A percentile compares a stretch with the other conserved stretches of the same genome.
Evolutionary conservation across 2,797 vertebrate species (phyloP).

Genomic region (Oreonectes daqikongensis): DNA sequence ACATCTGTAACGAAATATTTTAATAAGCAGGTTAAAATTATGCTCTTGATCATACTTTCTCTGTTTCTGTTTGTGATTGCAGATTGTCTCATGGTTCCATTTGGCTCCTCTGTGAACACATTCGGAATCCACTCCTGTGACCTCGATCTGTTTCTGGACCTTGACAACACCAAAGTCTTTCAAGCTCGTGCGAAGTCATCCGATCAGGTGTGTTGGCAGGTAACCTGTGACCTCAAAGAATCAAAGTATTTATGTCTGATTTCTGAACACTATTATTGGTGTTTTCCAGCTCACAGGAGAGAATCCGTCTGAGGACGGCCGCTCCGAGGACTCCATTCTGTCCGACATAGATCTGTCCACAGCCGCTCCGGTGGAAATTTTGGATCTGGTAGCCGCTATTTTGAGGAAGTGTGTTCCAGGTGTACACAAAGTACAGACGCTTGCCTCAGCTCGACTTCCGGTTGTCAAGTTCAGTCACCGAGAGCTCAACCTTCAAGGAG

Average conservation of each 20-base stretch:
- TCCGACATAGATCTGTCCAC: conserved; percentile 80
- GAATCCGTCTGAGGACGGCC: conserved; percentile 67
- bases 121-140: conserved; percentile 89
- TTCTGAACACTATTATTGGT: background rate
- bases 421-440: conserved; percentile 84
- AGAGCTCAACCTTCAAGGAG: conserved; percentile 85
- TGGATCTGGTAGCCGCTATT: conserved; percentile 85
- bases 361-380: conserved; percentile 71
- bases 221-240: background rate
- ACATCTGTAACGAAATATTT: no score
- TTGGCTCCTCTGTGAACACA: conserved; percentile 90
- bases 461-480: conserved; percentile 91
- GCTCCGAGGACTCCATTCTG: conserved; percentile 83
- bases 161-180: conserved; percentile 83
- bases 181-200: conserved; percentile 72
- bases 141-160: conserved; percentile 88
- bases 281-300: conserved; percentile 64
- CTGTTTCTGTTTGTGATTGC: conserved; percentile 9
- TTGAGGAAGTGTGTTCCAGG: conserved; percentile 88
- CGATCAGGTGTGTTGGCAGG: conserved; percentile 65
- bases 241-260: background rate
- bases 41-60: background rate
- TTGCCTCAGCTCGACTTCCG: conserved; percentile 83
- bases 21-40: no score
- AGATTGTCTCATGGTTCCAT: conserved; percentile 86